Conservation (phyloP, 2,113 vertebrate genomes). For the Gymnogyps californianus region DNA sequence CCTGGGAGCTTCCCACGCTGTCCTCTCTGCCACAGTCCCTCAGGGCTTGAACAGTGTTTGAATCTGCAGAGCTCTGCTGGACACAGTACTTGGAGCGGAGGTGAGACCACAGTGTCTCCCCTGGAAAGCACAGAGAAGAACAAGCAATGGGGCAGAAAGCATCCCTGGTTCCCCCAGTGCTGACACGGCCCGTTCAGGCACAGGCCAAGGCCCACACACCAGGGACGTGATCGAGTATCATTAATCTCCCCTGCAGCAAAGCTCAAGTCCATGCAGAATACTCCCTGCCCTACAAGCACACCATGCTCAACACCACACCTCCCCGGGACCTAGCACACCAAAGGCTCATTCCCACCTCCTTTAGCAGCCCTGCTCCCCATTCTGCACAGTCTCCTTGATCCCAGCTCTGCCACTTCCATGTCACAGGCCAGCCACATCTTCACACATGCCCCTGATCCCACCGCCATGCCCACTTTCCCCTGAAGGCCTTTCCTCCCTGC, state of each 20-base stretch:
- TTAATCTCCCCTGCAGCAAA: background rate
- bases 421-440: background rate
- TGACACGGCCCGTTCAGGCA: rapidly evolving
- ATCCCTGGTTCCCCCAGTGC: background rate
- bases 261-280: background rate
- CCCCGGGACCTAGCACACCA: background rate
- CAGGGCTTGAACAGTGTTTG: constrained; percentile 67
- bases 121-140: constrained; percentile 58
- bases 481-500: background rate
- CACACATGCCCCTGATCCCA: background rate
- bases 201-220: background rate
- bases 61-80: constrained; percentile 53
- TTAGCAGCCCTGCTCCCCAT: background rate
- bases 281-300: background rate
- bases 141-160: background rate
- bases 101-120: constrained; percentile 88
- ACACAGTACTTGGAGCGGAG: constrained; percentile 65
- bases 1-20: background rate
- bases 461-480: background rate
- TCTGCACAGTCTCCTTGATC: background rate
- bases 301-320: background rate
- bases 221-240: rapidly evolving
- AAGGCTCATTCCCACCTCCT: background rate
- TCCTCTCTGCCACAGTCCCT: background rate
- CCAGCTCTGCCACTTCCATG: background rate